Evolutionary conservation across 2,888 invertebrate genomes (phyloP), one percentile per base, ranked within the genome.

Genomic region (Hemaris fuciformis): DNA sequence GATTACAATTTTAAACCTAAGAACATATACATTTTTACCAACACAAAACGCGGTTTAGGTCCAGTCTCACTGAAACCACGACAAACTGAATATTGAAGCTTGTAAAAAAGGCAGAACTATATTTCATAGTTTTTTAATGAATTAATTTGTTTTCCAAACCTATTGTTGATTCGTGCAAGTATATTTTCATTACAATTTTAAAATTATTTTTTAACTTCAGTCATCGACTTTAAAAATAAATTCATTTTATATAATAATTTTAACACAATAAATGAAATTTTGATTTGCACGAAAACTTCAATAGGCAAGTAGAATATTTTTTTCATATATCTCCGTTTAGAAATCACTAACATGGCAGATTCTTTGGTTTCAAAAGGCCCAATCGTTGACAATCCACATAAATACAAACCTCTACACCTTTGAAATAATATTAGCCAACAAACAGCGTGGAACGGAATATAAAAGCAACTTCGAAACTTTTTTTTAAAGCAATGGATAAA

Each of bases 361-460:
- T 71, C 73, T 71, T 72, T 73, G 72, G 71, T 64, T 66, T 62
- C 18, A 38, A 57, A 56, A 57, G 57, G 64, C 53, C 43, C 59
- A 60, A 64, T 62, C 31, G 58, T 63, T 69, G 10, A 31, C 27
- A 57, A 8, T 43, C 64, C 62, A 61, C 63, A 63, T 66, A 66
- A 38, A 57, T 57, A 23, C 57, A 25, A 66, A 74, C 62, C 20
- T 4, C 61, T 65, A 60, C 48, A 27, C 10, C 4, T 53, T 53
- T 18, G 15, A 53, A 53, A 53, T 31, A 31, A 20, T 53, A 53
- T 53, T 53, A 31, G 4, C 27, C 18, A 8, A 3, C 10, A 18
- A 10, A 20, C 18, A 53, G 31, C 27, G 10, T 31, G 53, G 15
- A 53, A 53, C 18, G 7, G 27, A 27, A 20, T 2, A n/a, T 38